phyloP scores from a whole-genome alignment of 1,140 invertebrate genomes.

The Holcopasites calliopsidis region DNA sequence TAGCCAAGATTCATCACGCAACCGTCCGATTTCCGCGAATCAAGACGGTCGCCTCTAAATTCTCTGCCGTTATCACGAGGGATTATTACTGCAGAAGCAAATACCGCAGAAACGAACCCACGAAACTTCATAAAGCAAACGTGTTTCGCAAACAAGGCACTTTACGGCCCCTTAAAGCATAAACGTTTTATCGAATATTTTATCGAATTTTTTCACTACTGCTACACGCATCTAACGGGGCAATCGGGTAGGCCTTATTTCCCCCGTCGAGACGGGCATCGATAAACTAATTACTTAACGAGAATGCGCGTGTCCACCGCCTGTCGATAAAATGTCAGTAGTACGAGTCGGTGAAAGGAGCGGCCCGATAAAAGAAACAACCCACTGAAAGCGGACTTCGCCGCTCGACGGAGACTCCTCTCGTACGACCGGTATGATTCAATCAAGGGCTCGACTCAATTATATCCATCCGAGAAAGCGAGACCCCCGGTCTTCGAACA shows the following conservation, averaged over 20 bases:
- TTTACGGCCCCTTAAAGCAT: background rate
- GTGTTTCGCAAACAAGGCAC: background rate
- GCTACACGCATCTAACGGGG: slow-evolving; percentile 32
- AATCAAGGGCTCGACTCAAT: slow-evolving; percentile 1
- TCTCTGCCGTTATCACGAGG: background rate
- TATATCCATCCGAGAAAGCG: background rate
- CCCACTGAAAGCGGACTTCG: too few species aligned
- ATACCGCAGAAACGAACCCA: too few species aligned
- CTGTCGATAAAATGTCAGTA: background rate
- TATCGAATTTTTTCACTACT: slow-evolving; percentile 32
- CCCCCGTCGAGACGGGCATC: slow-evolving; percentile 1
- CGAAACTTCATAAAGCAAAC: slow-evolving; percentile 1
- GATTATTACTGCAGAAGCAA: too few species aligned
- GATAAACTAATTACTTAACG: slow-evolving; percentile 69
- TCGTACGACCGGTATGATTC: background rate
- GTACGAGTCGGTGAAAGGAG: background rate
- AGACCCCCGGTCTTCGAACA: background rate
- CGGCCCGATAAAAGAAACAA: background rate
- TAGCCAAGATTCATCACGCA: background rate
- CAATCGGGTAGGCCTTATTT: slow-evolving; percentile 20
- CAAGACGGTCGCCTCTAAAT: background rate
- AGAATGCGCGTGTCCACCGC: background rate
- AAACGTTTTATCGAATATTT: slow-evolving; percentile 1
- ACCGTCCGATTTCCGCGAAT: background rate
- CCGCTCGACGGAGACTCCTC: background rate